These are phyloP conservation scores for Crenichthys baileyi DNA, from an alignment of 2,797 vertebrate species.

Conservation along the genomic window DNA sequence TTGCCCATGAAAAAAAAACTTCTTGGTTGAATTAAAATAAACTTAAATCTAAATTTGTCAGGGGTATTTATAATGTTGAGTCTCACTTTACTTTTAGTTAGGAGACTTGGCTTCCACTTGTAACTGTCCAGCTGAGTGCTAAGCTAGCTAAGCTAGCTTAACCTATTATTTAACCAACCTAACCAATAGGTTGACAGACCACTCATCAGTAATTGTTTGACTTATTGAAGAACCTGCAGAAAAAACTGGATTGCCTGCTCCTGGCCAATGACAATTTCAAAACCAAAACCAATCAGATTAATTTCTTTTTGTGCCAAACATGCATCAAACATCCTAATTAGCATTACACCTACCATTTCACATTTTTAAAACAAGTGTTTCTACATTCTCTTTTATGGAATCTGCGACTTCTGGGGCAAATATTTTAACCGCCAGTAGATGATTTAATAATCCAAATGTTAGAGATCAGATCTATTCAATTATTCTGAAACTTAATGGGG, in stretches of 20 bases:
- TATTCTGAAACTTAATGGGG: slow-evolving; percentile 4
- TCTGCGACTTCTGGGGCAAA: neutral
- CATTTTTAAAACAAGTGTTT: slow-evolving; percentile 1
- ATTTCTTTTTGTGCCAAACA: neutral
- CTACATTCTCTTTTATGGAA: neutral
- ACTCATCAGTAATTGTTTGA: neutral
- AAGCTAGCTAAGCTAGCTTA: too few species aligned
- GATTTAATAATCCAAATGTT: neutral
- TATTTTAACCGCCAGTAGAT: neutral
- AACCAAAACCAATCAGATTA: neutral
- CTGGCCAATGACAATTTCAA: neutral
- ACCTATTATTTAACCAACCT: too few species aligned
- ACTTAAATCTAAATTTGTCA: neutral
- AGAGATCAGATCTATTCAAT: slow-evolving; percentile 2
- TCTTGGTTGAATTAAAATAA: neutral
- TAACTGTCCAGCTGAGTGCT: neutral
- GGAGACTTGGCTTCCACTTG: neutral
- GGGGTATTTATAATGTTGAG: neutral
- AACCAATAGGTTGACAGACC: too few species aligned
- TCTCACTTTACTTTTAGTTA: neutral
- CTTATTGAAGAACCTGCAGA: neutral
- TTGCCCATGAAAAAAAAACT: neutral
- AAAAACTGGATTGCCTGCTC: neutral
- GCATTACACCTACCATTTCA: slow-evolving; percentile 7
- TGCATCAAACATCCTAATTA: neutral